Base-by-base conservation (phyloP, 2,113 vertebrate species). In the Meles meles region DNA sequence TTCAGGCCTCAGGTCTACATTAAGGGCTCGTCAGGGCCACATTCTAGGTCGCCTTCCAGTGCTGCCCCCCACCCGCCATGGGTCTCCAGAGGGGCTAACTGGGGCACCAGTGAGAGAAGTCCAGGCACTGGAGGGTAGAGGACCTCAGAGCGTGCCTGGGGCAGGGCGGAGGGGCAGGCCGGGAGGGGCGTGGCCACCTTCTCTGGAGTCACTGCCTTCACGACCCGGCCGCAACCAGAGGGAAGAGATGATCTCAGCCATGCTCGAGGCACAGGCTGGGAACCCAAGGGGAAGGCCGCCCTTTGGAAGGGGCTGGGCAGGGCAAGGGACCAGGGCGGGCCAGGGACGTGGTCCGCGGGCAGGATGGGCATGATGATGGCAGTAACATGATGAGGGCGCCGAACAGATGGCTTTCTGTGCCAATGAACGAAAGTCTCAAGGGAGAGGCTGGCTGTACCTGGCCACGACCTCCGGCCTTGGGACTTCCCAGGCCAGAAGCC, bases 281-380 rank as follows among this genome's bases (percentile, higher is more conserved):
- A 83, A 77, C 59, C 42, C 57, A 79, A 42, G 88, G 67, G 29
- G 44, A 90, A 39, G 52, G 61, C 82, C 42, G 57, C 57, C 76
- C 39, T 81, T 86, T 34, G 86, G 91, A 55, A 93, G 88, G 27
- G 93, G 71, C 93, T 84, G 72, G 81, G 52, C 80, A 52, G 49
- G 61, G 63, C 12, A 39, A 63, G 76, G 90, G 76, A 55, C 34
- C 0, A 3, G 88, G 95, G 82, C n/a, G 18, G 95, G 97, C 96
- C 96, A 96, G 96, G 95, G 86, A 95, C 57, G 47, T 96, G 98
- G 97, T 96, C 98, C 44, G 85, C 95, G 98, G 98, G 98, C 98
- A 98, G 98, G 95, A 99, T 99, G 99, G 98, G 98, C 97, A 99
- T 99, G 99, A 98, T 92, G 98, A 99, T 99, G 99, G 98, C 98